Evolutionary conservation across 2,797 vertebrate species (phyloP).

Genomic region (Phoeniculus purpureus): DNA sequence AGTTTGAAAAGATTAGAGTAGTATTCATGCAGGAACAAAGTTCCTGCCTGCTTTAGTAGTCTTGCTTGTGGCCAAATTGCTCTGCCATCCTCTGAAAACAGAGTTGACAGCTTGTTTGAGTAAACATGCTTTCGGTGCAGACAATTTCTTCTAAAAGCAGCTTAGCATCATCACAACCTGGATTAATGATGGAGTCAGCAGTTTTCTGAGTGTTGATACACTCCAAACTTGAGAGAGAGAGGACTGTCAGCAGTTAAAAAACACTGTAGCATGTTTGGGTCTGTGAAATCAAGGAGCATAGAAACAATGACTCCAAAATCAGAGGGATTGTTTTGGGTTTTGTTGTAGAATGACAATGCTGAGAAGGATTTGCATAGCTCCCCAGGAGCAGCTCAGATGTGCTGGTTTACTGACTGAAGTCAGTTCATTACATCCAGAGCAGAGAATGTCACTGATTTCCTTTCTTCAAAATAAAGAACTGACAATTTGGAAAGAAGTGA

Average conservation of each 20-base stretch:
- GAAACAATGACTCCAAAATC: neutral
- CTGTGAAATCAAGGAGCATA: neutral
- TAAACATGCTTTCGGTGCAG: neutral
- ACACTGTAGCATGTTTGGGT: neutral
- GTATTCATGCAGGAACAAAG: no score
- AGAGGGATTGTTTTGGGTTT: conserved; percentile 8
- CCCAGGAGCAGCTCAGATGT: neutral
- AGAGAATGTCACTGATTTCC: conserved; percentile 16
- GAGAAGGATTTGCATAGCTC: neutral
- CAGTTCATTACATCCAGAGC: neutral
- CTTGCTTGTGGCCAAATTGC: no score
- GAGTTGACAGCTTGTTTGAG: no score
- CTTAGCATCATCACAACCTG: neutral
- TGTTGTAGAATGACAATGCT: neutral
- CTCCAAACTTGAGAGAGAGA: no score
- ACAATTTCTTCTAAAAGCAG: neutral
- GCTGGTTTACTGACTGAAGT: neutral
- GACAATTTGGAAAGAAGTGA: neutral
- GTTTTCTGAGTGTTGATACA: no score
- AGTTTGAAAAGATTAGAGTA: neutral
- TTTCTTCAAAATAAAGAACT: neutral
- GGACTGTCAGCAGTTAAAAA: no score
- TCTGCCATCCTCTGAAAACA: no score
- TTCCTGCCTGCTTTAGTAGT: no score
- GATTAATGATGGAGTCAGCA: neutral